phyloP scores from a whole-genome alignment of 2,113 vertebrate species.

The Albula goreensis region DNA sequence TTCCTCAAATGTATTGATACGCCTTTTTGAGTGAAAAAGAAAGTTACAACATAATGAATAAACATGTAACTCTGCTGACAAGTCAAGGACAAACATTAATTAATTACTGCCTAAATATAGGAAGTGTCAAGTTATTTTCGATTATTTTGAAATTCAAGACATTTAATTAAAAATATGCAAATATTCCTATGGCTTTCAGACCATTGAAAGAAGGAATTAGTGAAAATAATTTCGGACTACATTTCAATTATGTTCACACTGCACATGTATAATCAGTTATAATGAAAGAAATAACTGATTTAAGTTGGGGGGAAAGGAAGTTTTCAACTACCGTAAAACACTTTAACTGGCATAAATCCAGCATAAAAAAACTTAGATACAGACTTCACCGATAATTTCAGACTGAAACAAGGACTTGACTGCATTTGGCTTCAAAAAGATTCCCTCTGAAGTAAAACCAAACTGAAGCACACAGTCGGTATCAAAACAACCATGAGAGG shows the following conservation, averaged over 20 bases:
- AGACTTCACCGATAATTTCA: conserved; percentile 43
- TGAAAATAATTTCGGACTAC: conserved; percentile 57
- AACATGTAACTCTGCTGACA: conserved; percentile 57
- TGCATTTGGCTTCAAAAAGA: too few relatives aligned
- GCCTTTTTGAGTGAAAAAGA: conserved; percentile 4
- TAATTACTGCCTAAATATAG: conserved; percentile 57
- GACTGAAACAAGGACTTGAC: neutral
- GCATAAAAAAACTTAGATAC: conserved; percentile 38
- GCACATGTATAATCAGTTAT: conserved; percentile 42
- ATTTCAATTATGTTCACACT: conserved; percentile 60
- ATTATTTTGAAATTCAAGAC: conserved; percentile 53
- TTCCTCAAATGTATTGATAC: conserved; percentile 5
- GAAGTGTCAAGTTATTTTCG: conserved; percentile 60
- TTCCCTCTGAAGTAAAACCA: conserved; percentile 34
- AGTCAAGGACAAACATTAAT: conserved; percentile 59
- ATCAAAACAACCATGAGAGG: conserved; percentile 26
- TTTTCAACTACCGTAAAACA: neutral
- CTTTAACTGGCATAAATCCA: conserved; percentile 16
- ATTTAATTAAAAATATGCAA: conserved; percentile 79
- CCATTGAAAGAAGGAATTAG: conserved; percentile 63
- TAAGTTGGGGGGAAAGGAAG: conserved; percentile 32
- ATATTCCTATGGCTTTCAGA: conserved; percentile 58
- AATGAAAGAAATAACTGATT: conserved; percentile 26
- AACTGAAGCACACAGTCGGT: conserved; percentile 37
- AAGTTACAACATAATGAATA: conserved; percentile 51